Conservation (phyloP, 2,113 vertebrate genomes). For the Suncus etruscus region DNA sequence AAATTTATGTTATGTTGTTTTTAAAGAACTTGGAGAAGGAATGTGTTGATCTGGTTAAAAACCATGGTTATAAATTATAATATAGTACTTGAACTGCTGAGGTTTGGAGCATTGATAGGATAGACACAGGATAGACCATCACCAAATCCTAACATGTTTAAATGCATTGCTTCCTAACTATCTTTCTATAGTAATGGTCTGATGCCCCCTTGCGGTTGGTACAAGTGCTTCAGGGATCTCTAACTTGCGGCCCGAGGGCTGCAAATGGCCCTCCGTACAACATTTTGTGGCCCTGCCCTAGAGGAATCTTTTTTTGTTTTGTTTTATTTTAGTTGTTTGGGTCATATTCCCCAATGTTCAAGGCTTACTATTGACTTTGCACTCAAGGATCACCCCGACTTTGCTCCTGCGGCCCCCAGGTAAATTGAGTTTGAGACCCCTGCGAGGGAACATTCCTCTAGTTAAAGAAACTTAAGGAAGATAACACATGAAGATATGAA, state of each 20-base stretch:
- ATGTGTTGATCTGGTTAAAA: conserved; percentile 27
- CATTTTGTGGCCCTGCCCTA: no score
- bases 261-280: no score
- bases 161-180: background rate
- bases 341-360: no score
- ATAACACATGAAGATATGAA: conserved; percentile 30
- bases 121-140: background rate
- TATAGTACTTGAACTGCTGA: conserved; percentile 8
- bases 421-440: no score
- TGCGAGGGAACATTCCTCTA: background rate
- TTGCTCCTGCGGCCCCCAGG: no score
- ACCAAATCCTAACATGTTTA: background rate
- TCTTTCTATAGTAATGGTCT: background rate
- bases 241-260: no score
- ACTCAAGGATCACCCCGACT: no score
- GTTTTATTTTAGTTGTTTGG: no score
- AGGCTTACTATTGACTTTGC: no score
- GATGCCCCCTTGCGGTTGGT: conserved; percentile 45
- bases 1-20: conserved; percentile 41
- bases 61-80: background rate
- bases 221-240: background rate
- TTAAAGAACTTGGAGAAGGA: conserved; percentile 43
- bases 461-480: conserved; percentile 25
- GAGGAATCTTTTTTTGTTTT: no score
- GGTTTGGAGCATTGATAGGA: conserved; percentile 18